These are phyloP conservation scores for Peromyscus attwateri DNA, from an alignment of 2,797 vertebrate genomes.

Conservation along the genomic window DNA sequence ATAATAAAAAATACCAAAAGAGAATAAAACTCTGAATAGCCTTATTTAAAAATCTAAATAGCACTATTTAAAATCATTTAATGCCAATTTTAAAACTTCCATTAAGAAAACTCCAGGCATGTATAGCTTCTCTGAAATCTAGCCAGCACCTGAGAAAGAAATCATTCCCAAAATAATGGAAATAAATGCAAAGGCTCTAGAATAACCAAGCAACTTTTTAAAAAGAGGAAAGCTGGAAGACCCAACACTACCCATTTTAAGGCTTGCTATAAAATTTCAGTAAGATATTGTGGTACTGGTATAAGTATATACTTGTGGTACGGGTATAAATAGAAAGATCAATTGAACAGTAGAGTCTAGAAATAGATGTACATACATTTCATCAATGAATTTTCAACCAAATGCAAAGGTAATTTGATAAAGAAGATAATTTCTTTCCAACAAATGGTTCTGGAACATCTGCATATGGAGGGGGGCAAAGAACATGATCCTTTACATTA, in stretches of 20 bases:
- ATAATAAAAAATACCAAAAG: background rate
- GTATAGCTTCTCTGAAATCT: constrained; percentile 28
- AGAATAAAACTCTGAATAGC: constrained; percentile 50
- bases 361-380: constrained; percentile 16
- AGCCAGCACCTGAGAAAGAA: background rate
- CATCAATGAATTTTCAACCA: constrained; percentile 19
- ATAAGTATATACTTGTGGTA: background rate
- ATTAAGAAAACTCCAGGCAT: background rate
- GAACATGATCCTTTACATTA: background rate
- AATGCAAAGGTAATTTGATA: constrained; percentile 41
- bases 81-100: background rate
- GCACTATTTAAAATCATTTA: background rate
- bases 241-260: constrained; percentile 17
- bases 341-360: background rate
- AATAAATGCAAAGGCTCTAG: background rate
- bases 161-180: background rate
- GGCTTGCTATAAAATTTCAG: background rate
- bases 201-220: background rate
- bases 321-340: background rate
- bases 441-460: constrained; percentile 6
- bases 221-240: background rate
- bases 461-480: background rate
- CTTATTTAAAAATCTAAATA: constrained; percentile 26
- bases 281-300: background rate
- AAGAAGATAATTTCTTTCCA: constrained; percentile 29